Evolutionary conservation across 2,797 vertebrate genomes (phyloP).

Genomic region (Periophthalmus magnuspinnatus): DNA sequence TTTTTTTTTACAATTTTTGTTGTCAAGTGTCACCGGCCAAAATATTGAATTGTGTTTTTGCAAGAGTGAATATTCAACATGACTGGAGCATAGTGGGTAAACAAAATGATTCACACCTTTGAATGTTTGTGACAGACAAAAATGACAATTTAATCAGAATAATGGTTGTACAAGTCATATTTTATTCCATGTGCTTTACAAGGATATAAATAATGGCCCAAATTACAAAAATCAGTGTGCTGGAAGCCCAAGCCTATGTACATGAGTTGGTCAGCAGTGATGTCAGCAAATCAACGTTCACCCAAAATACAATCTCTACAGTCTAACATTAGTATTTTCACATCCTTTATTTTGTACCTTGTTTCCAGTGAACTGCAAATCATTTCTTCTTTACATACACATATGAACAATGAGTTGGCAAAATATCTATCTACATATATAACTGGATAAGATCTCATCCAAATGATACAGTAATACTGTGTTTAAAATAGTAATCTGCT

Average conservation of each 20-base stretch:
- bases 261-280: constrained; percentile 89
- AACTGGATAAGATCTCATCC: constrained; percentile 77
- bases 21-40: not conserved
- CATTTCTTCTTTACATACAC: constrained; percentile 85
- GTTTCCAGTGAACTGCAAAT: constrained; percentile 83
- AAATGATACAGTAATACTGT: constrained; percentile 90
- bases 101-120: not conserved
- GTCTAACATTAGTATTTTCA: constrained; percentile 46
- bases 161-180: constrained; percentile 89
- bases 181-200: constrained; percentile 99
- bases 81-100: not conserved
- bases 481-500: constrained; percentile 93
- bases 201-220: constrained; percentile 98
- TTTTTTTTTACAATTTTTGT: not conserved
- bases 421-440: constrained; percentile 98
- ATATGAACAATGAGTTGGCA: constrained; percentile 97
- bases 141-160: constrained; percentile 11
- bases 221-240: constrained; percentile 98
- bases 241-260: constrained; percentile 99
- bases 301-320: constrained; percentile 83
- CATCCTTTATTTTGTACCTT: constrained; percentile 84
- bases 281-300: constrained; percentile 75
- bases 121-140: not conserved
- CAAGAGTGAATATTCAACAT: not conserved
- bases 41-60: not conserved